Evolutionary conservation across 2,797 vertebrate genomes (phyloP).

Genomic region (Semaprochilodus insignis): DNA sequence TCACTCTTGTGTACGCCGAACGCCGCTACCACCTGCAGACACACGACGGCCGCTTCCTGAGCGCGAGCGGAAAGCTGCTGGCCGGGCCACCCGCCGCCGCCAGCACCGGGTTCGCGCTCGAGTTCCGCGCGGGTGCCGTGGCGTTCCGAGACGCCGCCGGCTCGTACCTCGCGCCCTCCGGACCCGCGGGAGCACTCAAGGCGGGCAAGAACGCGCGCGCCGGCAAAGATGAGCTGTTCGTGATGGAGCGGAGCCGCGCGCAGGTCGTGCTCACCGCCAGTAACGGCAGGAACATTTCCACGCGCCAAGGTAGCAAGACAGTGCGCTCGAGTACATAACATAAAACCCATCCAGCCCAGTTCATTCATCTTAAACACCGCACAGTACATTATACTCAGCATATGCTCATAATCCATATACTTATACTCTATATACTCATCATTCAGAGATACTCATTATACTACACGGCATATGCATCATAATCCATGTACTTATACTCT

Average conservation of each 20-base stretch:
- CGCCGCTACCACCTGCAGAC: conserved; percentile 93
- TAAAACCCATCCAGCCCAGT: too few relatives aligned
- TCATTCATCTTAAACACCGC: too few relatives aligned
- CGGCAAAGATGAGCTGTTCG: conserved; percentile 94
- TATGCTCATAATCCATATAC: too few relatives aligned
- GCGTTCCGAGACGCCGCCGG: conserved; percentile 91
- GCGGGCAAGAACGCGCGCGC: conserved; percentile 84
- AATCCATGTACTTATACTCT: too few relatives aligned
- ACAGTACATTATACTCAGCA: too few relatives aligned
- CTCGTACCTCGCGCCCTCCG: conserved; percentile 88
- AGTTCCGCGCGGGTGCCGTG: conserved; percentile 92
- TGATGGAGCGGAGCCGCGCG: conserved; percentile 92
- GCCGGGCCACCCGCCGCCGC: conserved; percentile 78
- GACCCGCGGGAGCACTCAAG: conserved; percentile 91
- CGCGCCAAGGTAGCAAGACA: conserved; percentile 86
- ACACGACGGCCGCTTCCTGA: conserved; percentile 90
- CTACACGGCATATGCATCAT: too few relatives aligned
- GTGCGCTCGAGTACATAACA: too few relatives aligned
- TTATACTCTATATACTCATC: too few relatives aligned
- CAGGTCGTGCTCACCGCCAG: conserved; percentile 91
- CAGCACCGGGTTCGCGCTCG: conserved; percentile 89
- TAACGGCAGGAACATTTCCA: conserved; percentile 94
- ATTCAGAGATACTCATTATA: too few relatives aligned
- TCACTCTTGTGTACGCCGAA: conserved; percentile 92
- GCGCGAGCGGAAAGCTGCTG: conserved; percentile 84